Evolutionary conservation across 2,888 invertebrate species (phyloP), one percentile per base, ranked within the genome.

Genomic region (Itoplectis maculator): DNA sequence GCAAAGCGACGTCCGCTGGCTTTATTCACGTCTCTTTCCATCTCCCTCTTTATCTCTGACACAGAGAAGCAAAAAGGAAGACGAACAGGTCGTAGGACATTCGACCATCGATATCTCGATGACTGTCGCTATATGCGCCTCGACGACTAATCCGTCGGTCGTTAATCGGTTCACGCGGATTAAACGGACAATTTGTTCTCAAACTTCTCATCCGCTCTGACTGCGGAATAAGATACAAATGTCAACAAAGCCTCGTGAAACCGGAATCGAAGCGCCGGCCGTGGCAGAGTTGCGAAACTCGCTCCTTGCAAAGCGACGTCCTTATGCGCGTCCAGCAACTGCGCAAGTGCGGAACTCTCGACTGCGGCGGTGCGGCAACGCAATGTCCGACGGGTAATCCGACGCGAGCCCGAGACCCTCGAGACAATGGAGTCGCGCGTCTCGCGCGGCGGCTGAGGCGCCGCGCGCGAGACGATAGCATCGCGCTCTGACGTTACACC

Each of bases 351-450:
- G 35, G 29, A n/a, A n/a, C 8, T 15, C 45, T 56, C 56, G 70
- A 23, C 45, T n/a, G 15, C 70, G 45, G 45, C 56, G 70, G n/a
- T 45, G 29, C 45, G 23, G 45, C 56, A 35, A 69, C 45, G 3
- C 37, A 59, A n/a, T n/a, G 40, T 9, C 45, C 42, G n/a, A 29
- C 15, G 9, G 29, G 70, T 72, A 72, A 72, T 59, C 59, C 70
- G 59, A 72, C 59, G 11, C 70, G 45, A 59, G 35, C 45, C 3
- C 37, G 45, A 56, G 45, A 72, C 70, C 18, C 45, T 5, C 37
- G 45, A 56, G 45, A 72, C 70, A 72, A 72, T 72, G 59, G 70
- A n/a, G 11, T 13, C 18, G 18, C 18, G 20, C 70, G 59, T 72
- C 70, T 72, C 59, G 29, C 29, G 29, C 29, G n/a, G n/a, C n/a